Conservation (phyloP, 2,888 invertebrate genomes). For the Caenorhabditis panamensis region DNA sequence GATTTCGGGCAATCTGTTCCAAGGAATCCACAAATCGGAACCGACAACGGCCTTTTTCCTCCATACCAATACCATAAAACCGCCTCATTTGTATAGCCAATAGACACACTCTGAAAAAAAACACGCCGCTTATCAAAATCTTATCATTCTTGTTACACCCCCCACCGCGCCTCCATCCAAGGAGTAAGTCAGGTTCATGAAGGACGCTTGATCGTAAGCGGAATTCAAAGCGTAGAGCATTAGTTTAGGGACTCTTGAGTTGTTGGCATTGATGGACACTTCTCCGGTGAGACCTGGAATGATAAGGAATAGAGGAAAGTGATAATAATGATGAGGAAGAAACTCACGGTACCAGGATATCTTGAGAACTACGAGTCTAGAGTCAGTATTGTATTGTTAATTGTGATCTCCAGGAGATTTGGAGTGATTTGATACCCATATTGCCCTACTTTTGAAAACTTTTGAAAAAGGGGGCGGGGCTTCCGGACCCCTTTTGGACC, state of each 20-base stretch:
- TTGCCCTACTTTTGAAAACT: not conserved
- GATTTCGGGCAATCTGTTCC: conserved; percentile 62
- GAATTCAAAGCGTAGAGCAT: conserved; percentile 62
- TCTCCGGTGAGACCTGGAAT: conserved; percentile 66
- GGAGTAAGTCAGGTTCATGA: conserved; percentile 65
- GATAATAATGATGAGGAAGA: no score
- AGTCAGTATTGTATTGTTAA: no score
- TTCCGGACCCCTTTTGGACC: not conserved
- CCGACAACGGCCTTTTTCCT: conserved; percentile 56
- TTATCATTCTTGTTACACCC: not conserved
- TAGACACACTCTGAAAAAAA: conserved; percentile 48
- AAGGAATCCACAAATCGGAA: conserved; percentile 65
- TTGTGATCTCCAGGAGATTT: no score
- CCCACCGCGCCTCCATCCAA: conserved; percentile 49
- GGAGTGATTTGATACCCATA: not conserved
- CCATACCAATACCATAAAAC: conserved; percentile 51
- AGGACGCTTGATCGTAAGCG: conserved; percentile 59
- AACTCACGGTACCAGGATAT: no score
- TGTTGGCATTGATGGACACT: conserved; percentile 67
- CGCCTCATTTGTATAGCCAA: conserved; percentile 42
- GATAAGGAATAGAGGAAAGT: not conserved
- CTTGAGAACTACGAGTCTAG: no score
- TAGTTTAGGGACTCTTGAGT: conserved; percentile 59
- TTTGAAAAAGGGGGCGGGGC: no score
- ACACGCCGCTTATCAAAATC: not conserved